These are phyloP conservation scores for Nyctereutes procyonoides DNA, from an alignment of 2,113 vertebrate species.

Conservation along the genomic window DNA sequence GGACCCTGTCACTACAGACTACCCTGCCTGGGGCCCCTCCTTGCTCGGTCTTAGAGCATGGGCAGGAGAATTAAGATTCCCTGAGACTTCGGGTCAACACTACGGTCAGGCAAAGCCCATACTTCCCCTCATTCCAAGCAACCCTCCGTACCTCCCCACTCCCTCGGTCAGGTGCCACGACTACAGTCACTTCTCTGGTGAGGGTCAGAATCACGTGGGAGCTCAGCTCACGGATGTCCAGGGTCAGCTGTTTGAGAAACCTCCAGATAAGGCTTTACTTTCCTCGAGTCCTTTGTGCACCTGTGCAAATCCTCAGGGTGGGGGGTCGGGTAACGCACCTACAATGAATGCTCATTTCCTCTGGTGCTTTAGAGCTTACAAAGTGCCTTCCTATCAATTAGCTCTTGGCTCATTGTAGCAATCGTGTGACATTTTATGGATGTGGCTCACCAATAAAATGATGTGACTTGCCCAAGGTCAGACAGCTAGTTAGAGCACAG, in stretches of 20 bases:
- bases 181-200: background rate
- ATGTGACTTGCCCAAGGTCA: background rate
- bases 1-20: background rate
- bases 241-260: background rate
- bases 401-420: background rate
- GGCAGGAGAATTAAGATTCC: background rate
- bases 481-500: background rate
- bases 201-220: accelerated
- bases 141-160: no score
- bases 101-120: background rate
- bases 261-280: background rate
- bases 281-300: background rate
- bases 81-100: background rate
- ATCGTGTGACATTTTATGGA: background rate
- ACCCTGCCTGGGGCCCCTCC: background rate
- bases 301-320: background rate
- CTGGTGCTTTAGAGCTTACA: background rate
- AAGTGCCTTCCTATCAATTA: background rate
- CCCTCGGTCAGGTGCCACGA: no score
- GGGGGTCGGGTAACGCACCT: background rate
- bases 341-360: background rate
- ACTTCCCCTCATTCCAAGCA: background rate
- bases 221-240: background rate
- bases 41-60: background rate
- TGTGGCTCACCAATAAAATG: background rate